phyloP scores from a whole-genome alignment of 2,797 vertebrate species.

The Oreochromis mossambicus region DNA sequence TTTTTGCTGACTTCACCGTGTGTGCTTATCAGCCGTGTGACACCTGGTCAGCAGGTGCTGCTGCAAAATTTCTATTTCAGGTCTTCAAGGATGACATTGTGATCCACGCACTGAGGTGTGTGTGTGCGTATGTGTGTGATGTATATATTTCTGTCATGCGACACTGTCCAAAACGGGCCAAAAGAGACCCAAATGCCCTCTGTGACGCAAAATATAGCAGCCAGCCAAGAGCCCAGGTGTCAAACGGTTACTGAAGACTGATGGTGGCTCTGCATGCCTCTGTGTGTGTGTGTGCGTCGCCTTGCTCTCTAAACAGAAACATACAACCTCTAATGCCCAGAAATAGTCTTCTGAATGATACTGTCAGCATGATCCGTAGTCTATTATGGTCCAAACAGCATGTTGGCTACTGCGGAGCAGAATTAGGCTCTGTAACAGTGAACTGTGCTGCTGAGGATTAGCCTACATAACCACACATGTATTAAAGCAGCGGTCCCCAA shows the following conservation, averaged over 20 bases:
- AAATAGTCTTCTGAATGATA: slow-evolving; percentile 46
- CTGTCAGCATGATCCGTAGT: slow-evolving; percentile 34
- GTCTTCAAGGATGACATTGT: slow-evolving; percentile 38
- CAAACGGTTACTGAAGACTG: slow-evolving; percentile 60
- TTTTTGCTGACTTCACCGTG: neutral
- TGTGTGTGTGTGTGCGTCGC: neutral
- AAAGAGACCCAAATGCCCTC: slow-evolving; percentile 46
- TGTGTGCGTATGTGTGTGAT: neutral
- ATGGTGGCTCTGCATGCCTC: slow-evolving; percentile 36
- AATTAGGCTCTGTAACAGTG: neutral
- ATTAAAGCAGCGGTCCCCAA: no score
- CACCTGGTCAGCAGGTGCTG: slow-evolving; percentile 34
- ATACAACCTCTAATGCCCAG: slow-evolving; percentile 31
- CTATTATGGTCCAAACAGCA: slow-evolving; percentile 10
- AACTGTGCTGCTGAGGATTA: slow-evolving; percentile 26
- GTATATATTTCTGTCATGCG: neutral
- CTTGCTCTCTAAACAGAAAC: slow-evolving; percentile 28
- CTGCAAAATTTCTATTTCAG: slow-evolving; percentile 33
- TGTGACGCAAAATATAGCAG: slow-evolving; percentile 40
- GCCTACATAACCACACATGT: neutral
- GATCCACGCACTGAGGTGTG: neutral
- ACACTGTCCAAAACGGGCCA: slow-evolving; percentile 19
- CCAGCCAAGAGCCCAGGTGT: slow-evolving; percentile 43
- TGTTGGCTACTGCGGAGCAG: slow-evolving; percentile 2
- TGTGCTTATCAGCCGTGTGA: neutral